Conservation (phyloP, 2,888 invertebrate genomes). For the Meta bourneti region DNA sequence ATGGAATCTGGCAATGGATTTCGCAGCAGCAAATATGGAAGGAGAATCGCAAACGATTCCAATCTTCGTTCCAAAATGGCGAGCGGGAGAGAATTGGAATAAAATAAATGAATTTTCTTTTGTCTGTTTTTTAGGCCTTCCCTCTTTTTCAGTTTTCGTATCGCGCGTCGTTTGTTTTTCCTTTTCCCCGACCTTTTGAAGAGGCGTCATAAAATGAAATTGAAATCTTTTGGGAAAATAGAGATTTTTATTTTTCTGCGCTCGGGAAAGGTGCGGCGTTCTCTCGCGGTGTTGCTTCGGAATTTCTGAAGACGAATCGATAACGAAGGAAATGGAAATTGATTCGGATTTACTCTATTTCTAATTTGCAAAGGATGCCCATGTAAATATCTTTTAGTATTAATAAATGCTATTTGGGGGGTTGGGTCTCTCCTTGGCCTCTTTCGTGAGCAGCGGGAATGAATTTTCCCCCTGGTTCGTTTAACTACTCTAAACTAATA, state of each 20-base stretch:
- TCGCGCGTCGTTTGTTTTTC: background rate
- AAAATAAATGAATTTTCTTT: constrained; percentile 57
- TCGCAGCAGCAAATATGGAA: constrained; percentile 63
- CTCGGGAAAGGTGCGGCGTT: too few relatives aligned
- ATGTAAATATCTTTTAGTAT: too few relatives aligned
- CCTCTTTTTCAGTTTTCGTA: background rate
- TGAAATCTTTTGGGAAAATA: constrained; percentile 58
- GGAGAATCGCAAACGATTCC: constrained; percentile 55
- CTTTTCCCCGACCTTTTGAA: background rate
- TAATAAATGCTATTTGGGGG: too few relatives aligned
- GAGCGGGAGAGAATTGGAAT: constrained; percentile 47
- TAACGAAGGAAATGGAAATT: background rate
- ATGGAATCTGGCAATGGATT: constrained; percentile 70
- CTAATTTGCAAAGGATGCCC: too few relatives aligned
- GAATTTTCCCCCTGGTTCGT: too few relatives aligned
- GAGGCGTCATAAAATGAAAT: constrained; percentile 45
- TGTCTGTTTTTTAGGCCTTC: constrained; percentile 7
- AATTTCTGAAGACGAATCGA: background rate
- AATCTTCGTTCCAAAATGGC: constrained; percentile 57
- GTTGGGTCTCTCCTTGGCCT: too few relatives aligned
- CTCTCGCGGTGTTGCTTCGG: background rate
- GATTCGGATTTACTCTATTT: background rate
- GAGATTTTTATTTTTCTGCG: background rate
- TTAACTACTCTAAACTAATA: too few relatives aligned
- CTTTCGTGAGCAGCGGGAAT: too few relatives aligned